These are phyloP conservation scores for Megalops cyprinoides DNA, from an alignment of 2,797 vertebrate species.

Conservation along the genomic window DNA sequence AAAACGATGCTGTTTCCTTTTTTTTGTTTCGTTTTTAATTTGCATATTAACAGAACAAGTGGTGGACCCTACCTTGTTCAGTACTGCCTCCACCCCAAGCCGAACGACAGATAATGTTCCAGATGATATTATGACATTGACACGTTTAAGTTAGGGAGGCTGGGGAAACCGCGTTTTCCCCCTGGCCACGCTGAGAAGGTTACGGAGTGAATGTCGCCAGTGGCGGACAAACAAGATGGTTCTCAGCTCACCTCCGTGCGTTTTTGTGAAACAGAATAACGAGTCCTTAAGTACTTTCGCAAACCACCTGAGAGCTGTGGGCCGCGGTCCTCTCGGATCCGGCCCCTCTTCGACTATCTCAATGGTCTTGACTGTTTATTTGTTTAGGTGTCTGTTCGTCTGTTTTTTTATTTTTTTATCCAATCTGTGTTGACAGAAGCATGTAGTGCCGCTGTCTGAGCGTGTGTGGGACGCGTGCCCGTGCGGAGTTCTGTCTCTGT, in stretches of 20 bases:
- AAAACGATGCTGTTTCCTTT: slow-evolving; percentile 10
- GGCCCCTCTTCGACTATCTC: not conserved
- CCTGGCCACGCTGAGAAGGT: not conserved
- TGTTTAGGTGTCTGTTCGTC: not conserved
- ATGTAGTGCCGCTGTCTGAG: slow-evolving; percentile 1
- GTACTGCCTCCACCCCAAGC: not conserved
- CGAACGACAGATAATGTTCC: not conserved
- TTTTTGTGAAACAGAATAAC: not conserved
- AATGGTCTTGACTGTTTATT: not conserved
- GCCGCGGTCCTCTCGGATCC: not conserved
- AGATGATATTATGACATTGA: not conserved
- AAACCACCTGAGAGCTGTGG: not conserved
- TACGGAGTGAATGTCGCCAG: not conserved
- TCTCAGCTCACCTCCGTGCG: not conserved
- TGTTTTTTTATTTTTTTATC: not conserved
- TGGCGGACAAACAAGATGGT: not conserved
- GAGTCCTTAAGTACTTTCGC: not conserved
- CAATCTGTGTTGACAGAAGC: not conserved
- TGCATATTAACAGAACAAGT: not conserved
- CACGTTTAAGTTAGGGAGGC: not conserved
- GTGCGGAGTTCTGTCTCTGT: not conserved
- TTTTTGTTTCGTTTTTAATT: not conserved
- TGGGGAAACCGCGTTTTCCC: not conserved
- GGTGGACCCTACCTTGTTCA: slow-evolving; percentile 8
- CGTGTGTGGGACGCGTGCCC: slow-evolving; percentile 3